These are phyloP conservation scores for Sitta europaea DNA, from an alignment of 2,113 vertebrate genomes.

Conservation along the genomic window DNA sequence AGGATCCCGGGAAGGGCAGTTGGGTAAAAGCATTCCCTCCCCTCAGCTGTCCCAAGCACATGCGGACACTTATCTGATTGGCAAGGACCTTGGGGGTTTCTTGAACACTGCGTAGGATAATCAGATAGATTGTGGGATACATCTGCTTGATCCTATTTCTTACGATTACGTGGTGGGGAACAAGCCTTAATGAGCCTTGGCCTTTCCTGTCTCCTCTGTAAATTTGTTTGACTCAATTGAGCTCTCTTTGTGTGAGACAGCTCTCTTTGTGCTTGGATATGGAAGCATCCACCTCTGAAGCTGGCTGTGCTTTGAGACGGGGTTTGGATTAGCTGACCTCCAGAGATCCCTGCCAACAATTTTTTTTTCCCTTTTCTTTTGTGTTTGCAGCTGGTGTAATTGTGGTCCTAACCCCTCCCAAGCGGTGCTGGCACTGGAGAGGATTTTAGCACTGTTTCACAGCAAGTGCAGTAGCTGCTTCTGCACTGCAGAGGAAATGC, in stretches of 20 bases:
- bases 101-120: slow-evolving; percentile 50
- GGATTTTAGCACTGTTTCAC: slow-evolving; percentile 4
- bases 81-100: slow-evolving; percentile 42
- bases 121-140: slow-evolving; percentile 52
- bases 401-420: slow-evolving; percentile 48
- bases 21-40: background rate
- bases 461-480: slow-evolving; percentile 6
- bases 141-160: slow-evolving; percentile 60
- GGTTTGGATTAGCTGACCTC: slow-evolving; percentile 59
- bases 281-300: slow-evolving; percentile 56
- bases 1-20: background rate
- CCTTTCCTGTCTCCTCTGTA: slow-evolving; percentile 51
- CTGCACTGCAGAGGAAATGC: background rate
- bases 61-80: background rate
- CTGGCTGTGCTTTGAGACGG: slow-evolving; percentile 23
- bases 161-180: slow-evolving; percentile 21
- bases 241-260: background rate
- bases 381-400: slow-evolving; percentile 48
- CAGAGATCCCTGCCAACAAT: slow-evolving; percentile 22
- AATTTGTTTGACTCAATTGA: slow-evolving; percentile 40
- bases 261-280: slow-evolving; percentile 1
- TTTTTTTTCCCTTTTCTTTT: background rate
- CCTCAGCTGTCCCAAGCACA: background rate
- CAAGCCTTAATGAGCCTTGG: slow-evolving; percentile 56
- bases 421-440: background rate